These are phyloP conservation scores for Melieria crassipennis DNA, from an alignment of 2,888 invertebrate species.

Conservation along the genomic window DNA sequence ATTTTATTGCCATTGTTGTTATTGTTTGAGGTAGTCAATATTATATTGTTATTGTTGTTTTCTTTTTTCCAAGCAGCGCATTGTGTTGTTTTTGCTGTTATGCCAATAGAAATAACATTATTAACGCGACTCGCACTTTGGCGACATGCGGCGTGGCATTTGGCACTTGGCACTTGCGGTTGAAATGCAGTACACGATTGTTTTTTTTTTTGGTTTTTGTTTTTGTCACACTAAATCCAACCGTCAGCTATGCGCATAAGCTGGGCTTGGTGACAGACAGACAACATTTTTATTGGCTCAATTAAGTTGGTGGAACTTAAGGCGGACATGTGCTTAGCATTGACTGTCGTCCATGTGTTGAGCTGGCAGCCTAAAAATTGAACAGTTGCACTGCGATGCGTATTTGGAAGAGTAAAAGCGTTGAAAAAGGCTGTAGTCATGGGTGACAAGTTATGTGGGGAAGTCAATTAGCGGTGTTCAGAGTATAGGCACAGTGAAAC, in stretches of 20 bases:
- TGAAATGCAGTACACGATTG: neutral
- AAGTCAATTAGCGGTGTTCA: no score
- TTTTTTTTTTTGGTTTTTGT: slow-evolving; percentile 5
- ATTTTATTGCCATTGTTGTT: slow-evolving; percentile 15
- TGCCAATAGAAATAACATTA: slow-evolving; percentile 39
- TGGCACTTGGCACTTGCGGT: slow-evolving; percentile 25
- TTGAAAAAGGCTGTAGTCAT: no score
- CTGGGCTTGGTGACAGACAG: slow-evolving; percentile 23
- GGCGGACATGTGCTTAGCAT: no score
- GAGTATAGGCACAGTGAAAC: no score
- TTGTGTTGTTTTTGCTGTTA: slow-evolving; percentile 30
- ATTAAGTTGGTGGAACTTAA: slow-evolving; percentile 16
- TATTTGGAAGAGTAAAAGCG: no score
- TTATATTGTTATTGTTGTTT: neutral
- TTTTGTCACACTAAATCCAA: neutral
- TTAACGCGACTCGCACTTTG: slow-evolving; percentile 43
- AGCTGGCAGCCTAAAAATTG: no score
- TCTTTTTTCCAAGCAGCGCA: neutral
- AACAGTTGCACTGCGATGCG: no score
- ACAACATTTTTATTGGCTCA: slow-evolving; percentile 30
- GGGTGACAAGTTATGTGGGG: no score
- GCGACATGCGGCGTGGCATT: slow-evolving; percentile 22
- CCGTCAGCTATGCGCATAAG: slow-evolving; percentile 11
- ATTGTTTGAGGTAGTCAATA: no score
- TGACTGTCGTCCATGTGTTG: no score